A percentile compares a stretch with the other conserved stretches of the same genome.
phyloP scores from a whole-genome alignment of 1,140 invertebrate species.

The Carcinoscorpius rotundicauda region DNA sequence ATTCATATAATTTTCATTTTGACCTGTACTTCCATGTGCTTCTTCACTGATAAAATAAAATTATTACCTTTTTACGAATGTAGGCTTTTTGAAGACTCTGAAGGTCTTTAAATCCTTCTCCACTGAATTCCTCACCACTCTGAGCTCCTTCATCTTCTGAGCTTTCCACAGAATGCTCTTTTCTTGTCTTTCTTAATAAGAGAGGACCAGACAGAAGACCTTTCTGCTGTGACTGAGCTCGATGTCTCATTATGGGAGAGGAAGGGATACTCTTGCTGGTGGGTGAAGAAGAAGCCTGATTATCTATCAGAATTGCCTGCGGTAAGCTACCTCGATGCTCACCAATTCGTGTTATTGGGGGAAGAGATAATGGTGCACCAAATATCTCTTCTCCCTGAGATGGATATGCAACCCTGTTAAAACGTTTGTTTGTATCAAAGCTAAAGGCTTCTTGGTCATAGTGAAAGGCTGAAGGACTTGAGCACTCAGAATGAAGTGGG shows the following conservation, averaged over 20 bases:
- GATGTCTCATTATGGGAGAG: constrained; percentile 14
- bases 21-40: too few species aligned
- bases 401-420: too few species aligned
- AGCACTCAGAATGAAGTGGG: too few species aligned
- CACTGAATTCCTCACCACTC: constrained; percentile 17
- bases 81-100: constrained; percentile 93
- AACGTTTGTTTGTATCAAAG: too few species aligned
- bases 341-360: constrained; percentile 8
- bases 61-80: constrained; percentile 48
- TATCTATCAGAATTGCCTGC: neutral
- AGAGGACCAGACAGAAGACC: constrained; percentile 26
- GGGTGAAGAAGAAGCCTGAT: constrained; percentile 9
- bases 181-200: constrained; percentile 24
- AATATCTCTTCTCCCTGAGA: too few species aligned
- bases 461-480: too few species aligned
- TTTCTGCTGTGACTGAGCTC: constrained; percentile 14
- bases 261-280: constrained; percentile 17
- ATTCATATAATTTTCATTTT: too few species aligned
- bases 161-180: constrained; percentile 48
- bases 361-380: too few species aligned
- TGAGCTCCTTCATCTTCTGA: constrained; percentile 60
- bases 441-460: too few species aligned
- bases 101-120: constrained; percentile 65
- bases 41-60: too few species aligned
- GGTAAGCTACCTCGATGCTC: constrained; percentile 20